Percentiles rank a stretch among this genome's conserved stretches.
These are phyloP conservation scores for Schrankia costaestrigalis DNA, from an alignment of 2,888 invertebrate species.

Conservation along the genomic window DNA sequence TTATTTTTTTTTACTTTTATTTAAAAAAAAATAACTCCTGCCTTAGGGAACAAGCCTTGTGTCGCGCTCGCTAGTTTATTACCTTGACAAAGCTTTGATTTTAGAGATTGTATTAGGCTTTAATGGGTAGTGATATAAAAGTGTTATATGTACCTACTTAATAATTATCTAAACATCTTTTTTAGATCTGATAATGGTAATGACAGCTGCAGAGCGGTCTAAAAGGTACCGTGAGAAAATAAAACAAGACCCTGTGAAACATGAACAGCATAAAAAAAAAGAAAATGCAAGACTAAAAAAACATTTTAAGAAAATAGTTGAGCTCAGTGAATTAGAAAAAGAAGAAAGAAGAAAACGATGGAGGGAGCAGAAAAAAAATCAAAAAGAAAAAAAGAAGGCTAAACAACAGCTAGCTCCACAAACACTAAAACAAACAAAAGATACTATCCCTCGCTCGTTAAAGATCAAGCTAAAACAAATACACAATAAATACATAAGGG, in stretches of 20 bases:
- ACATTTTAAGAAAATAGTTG: slow-evolving; percentile 2
- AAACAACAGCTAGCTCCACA: not conserved
- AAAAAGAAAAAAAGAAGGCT: slow-evolving; percentile 1
- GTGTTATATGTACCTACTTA: too few species aligned
- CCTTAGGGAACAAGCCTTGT: too few species aligned
- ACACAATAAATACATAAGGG: not conserved
- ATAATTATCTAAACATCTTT: too few species aligned
- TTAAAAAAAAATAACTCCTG: too few species aligned
- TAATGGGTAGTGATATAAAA: too few species aligned
- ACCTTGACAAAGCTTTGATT: too few species aligned
- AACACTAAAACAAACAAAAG: not conserved
- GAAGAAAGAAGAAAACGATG: slow-evolving; percentile 6
- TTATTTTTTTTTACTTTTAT: too few species aligned
- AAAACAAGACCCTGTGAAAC: slow-evolving; percentile 6
- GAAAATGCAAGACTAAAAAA: slow-evolving; percentile 6
- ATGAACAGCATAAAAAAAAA: slow-evolving; percentile 7
- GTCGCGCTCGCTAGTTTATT: too few species aligned
- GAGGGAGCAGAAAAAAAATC: slow-evolving; percentile 7
- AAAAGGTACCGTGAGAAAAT: slow-evolving; percentile 4
- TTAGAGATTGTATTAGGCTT: too few species aligned
- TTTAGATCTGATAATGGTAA: not conserved
- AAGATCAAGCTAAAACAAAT: not conserved
- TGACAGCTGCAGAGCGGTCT: slow-evolving; percentile 2
- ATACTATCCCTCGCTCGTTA: not conserved
- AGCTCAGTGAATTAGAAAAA: slow-evolving; percentile 7